A percentile compares a stretch with the other conserved stretches of the same genome.
phyloP scores from a whole-genome alignment of 1,140 invertebrate species.

The Physella acuta region DNA sequence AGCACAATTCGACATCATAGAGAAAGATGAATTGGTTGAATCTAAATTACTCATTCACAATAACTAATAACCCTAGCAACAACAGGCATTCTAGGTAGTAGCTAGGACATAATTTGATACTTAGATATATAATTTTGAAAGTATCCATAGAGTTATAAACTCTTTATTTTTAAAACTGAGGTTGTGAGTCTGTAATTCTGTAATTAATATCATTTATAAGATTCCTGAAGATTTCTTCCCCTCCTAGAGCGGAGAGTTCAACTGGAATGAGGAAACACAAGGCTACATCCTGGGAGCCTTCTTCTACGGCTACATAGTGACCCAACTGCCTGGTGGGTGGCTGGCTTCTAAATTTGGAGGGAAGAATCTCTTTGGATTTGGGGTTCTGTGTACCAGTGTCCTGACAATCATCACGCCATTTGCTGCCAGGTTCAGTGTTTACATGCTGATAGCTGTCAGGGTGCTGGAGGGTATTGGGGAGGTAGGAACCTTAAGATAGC shows the following conservation, averaged over 20 bases:
- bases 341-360: conserved; percentile 78
- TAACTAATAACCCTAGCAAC: no score
- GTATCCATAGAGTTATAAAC: no score
- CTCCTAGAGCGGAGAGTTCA: conserved; percentile 67
- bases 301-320: conserved; percentile 75
- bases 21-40: no score
- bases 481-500: no score
- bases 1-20: no score
- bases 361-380: conserved; percentile 77
- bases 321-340: conserved; percentile 68
- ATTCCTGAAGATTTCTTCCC: conserved; percentile 19
- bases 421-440: conserved; percentile 69
- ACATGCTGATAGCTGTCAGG: conserved; percentile 72
- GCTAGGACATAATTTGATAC: no score
- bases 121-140: no score
- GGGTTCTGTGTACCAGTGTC: conserved; percentile 76
- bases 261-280: conserved; percentile 77
- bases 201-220: not conserved
- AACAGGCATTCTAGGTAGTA: no score
- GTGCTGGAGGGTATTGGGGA: conserved; percentile 88
- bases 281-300: conserved; percentile 82
- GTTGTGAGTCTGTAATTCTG: not conserved
- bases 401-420: conserved; percentile 80
- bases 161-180: not conserved
- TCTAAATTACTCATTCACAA: no score